These are phyloP conservation scores for Pitta sordida DNA, from an alignment of 2,113 vertebrate genomes.

Conservation along the genomic window DNA sequence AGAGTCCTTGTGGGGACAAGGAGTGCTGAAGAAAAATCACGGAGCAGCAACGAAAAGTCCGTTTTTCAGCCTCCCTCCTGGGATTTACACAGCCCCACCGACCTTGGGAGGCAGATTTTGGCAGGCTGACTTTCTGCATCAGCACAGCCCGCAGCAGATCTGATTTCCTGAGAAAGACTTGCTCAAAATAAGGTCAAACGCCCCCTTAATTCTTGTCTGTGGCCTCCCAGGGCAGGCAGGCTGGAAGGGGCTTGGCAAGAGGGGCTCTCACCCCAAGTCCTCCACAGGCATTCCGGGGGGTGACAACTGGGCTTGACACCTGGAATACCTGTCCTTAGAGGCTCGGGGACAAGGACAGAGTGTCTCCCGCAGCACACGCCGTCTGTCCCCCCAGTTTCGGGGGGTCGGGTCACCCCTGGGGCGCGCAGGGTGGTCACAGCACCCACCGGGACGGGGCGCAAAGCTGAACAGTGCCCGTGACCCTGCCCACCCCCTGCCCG, in stretches of 20 bases:
- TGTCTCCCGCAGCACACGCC: fast-evolving
- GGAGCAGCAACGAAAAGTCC: neutral
- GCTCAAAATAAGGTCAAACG: neutral
- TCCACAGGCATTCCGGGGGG: neutral
- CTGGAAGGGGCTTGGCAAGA: neutral
- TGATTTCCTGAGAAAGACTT: neutral
- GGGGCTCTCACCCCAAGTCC: neutral
- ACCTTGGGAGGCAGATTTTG: neutral
- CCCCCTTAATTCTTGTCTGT: neutral
- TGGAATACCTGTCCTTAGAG: neutral
- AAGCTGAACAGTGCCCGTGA: fast-evolving
- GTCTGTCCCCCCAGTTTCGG: fast-evolving
- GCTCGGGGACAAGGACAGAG: neutral
- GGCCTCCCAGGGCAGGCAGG: neutral
- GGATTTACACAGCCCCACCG: neutral
- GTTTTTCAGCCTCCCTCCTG: neutral
- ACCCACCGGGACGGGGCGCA: fast-evolving
- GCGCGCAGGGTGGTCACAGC: neutral
- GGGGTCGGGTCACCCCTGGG: neutral
- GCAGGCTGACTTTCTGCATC: neutral
- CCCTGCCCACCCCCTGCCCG: neutral
- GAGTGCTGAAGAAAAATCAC: neutral
- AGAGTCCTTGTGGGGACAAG: neutral
- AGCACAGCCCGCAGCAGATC: neutral
- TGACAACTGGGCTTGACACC: neutral